phyloP scores from a whole-genome alignment of 2,797 vertebrate genomes.

The Gambusia yucatana region DNA sequence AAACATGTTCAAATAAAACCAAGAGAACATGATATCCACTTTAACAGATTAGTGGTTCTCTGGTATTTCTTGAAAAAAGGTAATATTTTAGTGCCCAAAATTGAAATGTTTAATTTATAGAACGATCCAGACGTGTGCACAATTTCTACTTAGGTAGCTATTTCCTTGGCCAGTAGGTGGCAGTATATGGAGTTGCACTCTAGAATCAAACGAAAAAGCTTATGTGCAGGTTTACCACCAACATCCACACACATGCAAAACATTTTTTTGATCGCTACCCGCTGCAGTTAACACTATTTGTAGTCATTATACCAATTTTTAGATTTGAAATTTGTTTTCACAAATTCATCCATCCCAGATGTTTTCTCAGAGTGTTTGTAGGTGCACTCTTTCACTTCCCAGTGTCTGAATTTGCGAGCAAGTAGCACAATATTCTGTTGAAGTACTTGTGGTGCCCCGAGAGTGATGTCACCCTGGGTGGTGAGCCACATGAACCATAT shows the following conservation, averaged over 20 bases:
- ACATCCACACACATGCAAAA: neutral
- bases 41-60: neutral
- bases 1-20: no score
- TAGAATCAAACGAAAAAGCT: neutral
- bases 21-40: neutral
- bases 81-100: neutral
- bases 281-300: neutral
- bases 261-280: neutral
- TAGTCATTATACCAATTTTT: neutral
- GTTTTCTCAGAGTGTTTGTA: neutral
- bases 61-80: neutral
- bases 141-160: neutral
- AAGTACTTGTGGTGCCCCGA: neutral
- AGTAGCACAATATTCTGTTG: neutral
- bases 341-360: neutral
- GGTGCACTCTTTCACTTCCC: neutral
- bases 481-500: neutral
- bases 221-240: no score
- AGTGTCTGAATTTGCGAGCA: neutral
- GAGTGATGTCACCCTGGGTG: neutral
- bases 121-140: neutral
- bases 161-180: no score
- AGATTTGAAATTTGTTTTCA: neutral
- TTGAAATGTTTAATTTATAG: neutral
- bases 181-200: neutral